phyloP scores from a whole-genome alignment of 1,140 invertebrate species.

The Chelonus insularis region DNA sequence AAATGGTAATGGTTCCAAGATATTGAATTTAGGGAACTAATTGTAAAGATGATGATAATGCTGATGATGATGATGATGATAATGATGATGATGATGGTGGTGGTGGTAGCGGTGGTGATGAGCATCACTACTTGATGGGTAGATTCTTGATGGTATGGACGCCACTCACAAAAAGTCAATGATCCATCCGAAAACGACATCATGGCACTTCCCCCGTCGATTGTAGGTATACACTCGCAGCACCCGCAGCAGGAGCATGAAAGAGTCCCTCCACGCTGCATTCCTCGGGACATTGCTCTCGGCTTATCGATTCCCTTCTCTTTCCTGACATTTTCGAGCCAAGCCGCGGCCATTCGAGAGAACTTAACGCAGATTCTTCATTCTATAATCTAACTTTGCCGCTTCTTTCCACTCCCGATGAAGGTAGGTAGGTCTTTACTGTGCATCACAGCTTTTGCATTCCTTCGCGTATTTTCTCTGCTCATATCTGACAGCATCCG shows the following conservation, averaged over 20 bases:
- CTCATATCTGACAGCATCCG: conserved; percentile 12
- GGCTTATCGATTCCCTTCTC: conserved; percentile 30
- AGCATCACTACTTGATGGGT: too few species aligned
- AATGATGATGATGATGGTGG: too few species aligned
- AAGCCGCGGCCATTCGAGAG: conserved; percentile 20
- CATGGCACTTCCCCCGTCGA: neutral
- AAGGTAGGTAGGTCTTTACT: conserved; percentile 8
- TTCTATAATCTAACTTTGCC: conserved; percentile 21
- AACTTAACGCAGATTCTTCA: conserved; percentile 24
- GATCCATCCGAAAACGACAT: neutral
- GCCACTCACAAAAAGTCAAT: neutral
- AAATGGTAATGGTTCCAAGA: too few species aligned
- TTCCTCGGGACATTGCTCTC: conserved; percentile 31
- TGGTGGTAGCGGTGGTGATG: neutral
- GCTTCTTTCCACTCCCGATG: conserved; percentile 12
- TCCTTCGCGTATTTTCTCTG: conserved; percentile 23
- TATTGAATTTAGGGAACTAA: too few species aligned
- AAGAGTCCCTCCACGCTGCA: conserved; percentile 26
- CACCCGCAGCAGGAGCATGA: conserved; percentile 14
- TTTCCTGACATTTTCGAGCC: conserved; percentile 31
- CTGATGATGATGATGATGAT: too few species aligned
- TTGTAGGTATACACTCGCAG: conserved; percentile 10
- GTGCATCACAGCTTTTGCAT: conserved; percentile 25
- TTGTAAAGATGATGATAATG: too few species aligned
- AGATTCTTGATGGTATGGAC: neutral